A percentile compares a stretch with the other conserved stretches of the same genome.
Conservation (phyloP, 2,113 vertebrate genomes). For the Columba janthina region DNA sequence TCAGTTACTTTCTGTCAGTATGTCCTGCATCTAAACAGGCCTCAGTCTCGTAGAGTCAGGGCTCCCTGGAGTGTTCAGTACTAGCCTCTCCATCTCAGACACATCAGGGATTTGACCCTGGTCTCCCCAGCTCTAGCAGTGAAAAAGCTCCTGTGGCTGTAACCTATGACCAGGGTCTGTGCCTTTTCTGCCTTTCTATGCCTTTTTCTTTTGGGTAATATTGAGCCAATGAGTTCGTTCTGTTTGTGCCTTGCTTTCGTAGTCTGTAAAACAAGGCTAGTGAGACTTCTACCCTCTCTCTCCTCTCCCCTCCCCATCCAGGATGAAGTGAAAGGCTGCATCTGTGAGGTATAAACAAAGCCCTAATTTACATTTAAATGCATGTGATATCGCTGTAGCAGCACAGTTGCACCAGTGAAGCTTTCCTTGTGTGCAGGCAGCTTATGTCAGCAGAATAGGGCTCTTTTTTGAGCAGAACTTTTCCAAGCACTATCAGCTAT, state of each 20-base stretch:
- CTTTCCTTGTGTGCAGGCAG: slow-evolving; percentile 36
- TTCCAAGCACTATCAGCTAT: slow-evolving; percentile 23
- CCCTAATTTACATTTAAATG: slow-evolving; percentile 66
- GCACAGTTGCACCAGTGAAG: slow-evolving; percentile 44
- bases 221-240: not conserved
- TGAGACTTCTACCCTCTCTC: not conserved
- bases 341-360: slow-evolving; percentile 50
- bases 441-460: slow-evolving; percentile 54
- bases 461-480: slow-evolving; percentile 58
- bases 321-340: slow-evolving; percentile 50
- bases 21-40: not conserved
- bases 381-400: slow-evolving; percentile 31
- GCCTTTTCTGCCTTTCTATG: not conserved
- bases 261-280: not conserved
- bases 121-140: not conserved
- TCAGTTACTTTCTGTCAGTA: not conserved
- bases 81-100: not conserved
- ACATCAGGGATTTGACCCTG: not conserved
- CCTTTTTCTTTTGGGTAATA: not conserved
- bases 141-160: not conserved
- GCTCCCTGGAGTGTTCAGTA: not conserved
- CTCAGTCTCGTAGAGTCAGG: not conserved
- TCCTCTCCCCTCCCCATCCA: not conserved
- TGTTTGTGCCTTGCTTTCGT: not conserved
- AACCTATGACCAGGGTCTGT: not conserved